phyloP scores from a whole-genome alignment of 1,140 invertebrate genomes.

The Bombus waltoni region DNA sequence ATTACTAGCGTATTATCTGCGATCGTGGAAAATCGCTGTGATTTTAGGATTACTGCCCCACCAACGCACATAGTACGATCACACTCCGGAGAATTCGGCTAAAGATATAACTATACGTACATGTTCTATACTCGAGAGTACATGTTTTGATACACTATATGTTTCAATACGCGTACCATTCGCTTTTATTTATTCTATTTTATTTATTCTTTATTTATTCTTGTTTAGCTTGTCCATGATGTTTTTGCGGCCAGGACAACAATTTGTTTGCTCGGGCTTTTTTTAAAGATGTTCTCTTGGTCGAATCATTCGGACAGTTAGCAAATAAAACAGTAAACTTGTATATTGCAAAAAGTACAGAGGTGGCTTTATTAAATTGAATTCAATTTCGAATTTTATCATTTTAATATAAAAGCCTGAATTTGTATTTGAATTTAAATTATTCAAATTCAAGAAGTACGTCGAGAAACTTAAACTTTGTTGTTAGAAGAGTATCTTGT shows the following conservation, averaged over 20 bases:
- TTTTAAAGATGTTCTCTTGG: no score
- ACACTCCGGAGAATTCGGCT: not conserved
- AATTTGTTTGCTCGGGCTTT: not conserved
- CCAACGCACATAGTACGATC: not conserved
- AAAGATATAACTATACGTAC: no score
- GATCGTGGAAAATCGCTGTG: not conserved
- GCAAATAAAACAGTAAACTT: not conserved
- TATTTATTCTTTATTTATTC: not conserved
- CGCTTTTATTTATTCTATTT: not conserved
- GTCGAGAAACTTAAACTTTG: not conserved
- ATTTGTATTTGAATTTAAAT: not conserved
- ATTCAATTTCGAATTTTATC: not conserved
- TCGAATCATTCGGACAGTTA: no score
- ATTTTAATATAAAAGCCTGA: no score
- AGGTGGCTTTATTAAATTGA: not conserved
- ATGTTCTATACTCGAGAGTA: not conserved
- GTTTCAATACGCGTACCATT: not conserved
- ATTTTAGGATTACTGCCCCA: not conserved
- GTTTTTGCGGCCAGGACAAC: not conserved
- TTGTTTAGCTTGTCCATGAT: not conserved
- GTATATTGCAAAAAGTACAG: not conserved
- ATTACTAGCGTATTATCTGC: conserved; percentile 4
- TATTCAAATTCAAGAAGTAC: not conserved
- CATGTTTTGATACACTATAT: no score
- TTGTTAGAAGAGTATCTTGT: not conserved